Evolutionary conservation across 2,797 vertebrate species (phyloP), one percentile per base, ranked within the genome.

Genomic region (Lateolabrax maculatus): DNA sequence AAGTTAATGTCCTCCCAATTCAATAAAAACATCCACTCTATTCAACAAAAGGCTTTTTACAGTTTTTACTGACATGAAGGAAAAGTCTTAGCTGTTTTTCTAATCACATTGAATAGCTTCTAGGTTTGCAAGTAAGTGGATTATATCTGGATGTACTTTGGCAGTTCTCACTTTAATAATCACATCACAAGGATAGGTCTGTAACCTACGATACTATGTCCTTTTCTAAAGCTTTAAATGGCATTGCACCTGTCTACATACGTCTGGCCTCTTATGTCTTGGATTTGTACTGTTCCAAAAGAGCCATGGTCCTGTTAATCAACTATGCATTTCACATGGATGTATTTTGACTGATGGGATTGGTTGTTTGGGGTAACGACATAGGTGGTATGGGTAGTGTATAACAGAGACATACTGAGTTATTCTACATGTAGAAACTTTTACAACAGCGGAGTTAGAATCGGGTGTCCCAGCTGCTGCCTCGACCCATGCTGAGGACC

Each of bases 401-500:
- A 41, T 13, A n/a, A n/a, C n/a, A n/a, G n/a, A n/a, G n/a, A n/a
- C n/a, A n/a, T n/a, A n/a, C n/a, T n/a, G n/a, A n/a, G n/a, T n/a
- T n/a, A n/a, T n/a, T n/a, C n/a, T n/a, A n/a, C n/a, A n/a, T n/a
- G n/a, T n/a, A n/a, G n/a, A n/a, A n/a, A 52, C 46, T 68, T 69
- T 57, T 34, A 23, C 55, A 66, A 36, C 61, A 65, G 66, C 55
- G 55, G 58, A 71, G 64, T 39, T 44, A 27, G 57, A 83, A 57
- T 41, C 25, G 8, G 70, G 46, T 65, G 48, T 72, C 62, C 66
- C 41, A 65, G 77, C 71, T 78, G 74, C 52, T 73, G 74, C 71
- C 52, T 56, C 9, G 31, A 75, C 56, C 70, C 46, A 29, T 48
- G 55, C 62, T 71, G 61, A 85, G 64, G 75, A 85, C 70, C 49